Base-by-base conservation (phyloP, 1,140 invertebrate genomes). In the Conus ventricosus region DNA sequence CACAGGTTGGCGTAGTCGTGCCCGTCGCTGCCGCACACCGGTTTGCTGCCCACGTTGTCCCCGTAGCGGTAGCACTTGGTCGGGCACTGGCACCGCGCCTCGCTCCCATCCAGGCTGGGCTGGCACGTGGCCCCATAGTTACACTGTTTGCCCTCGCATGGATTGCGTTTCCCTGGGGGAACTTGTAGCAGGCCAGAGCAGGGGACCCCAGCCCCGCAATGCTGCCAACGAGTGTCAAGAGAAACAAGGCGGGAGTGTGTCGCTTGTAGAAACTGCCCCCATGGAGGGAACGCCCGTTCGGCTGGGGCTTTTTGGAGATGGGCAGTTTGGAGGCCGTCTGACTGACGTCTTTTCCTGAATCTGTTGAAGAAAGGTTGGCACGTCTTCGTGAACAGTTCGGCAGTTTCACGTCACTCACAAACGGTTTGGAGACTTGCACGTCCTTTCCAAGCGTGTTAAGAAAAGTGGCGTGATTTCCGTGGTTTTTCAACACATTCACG, bases 21-120 rank as follows among this genome's bases (percentile, higher is more conserved):
- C 82, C 98, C 97, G 94, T 99, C 97, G 67, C 97, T 97, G 84
- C 97, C 98, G 95, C 98, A 99, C 20, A 99, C 97, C 1, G 98
- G 97, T 88, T 94, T 94, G 95, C 98, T 97, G 76, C 97, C 97
- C 83, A 97, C 96, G 95, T 97, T 97, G 95, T 98, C 97, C 1
- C 97, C 97, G 94, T 97, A 98, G 95, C 97, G 94, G 96, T 97
- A 97, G 94, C 97, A 98, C 71, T 96, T 96, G 55, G 96, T 96
- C 10, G 97, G 96, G 94, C 97, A 98, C 92, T 97, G 96, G 94
- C 97, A 98, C 80, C 94, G 96, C 83, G 97, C 97, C 63, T 96
- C 96, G 27, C 96, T 96, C 5, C 97, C 97, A 94, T 98, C 97
- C n/a, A 96, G 94, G 20, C 97, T 96, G 71, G 97, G 96, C 55